Conservation (phyloP, 2,888 invertebrate genomes). For the Diachrysia chrysitis region DNA sequence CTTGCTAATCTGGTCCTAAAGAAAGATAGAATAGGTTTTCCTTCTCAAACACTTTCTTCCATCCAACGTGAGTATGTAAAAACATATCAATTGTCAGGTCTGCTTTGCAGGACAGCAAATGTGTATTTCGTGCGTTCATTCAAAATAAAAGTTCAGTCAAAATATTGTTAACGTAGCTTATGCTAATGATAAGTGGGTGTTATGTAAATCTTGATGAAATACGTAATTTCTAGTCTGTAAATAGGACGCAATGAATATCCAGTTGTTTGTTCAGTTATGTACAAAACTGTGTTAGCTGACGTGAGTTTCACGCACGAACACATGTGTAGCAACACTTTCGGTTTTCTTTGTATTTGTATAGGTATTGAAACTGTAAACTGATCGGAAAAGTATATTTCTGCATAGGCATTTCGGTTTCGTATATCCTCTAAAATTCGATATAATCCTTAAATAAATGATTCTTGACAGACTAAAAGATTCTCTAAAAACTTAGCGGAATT, state of each 20-base stretch:
- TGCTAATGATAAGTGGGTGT: not conserved
- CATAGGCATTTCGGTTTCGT: too few species aligned
- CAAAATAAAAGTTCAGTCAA: not conserved
- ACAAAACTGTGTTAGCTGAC: not conserved
- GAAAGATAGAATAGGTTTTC: too few species aligned
- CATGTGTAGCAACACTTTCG: conserved; percentile 1
- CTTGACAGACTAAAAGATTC: too few species aligned
- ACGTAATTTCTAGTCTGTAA: conserved; percentile 4
- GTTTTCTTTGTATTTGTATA: not conserved
- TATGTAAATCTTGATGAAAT: not conserved
- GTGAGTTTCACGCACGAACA: conserved; percentile 1
- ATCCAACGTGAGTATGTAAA: too few species aligned
- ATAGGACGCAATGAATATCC: conserved; percentile 1
- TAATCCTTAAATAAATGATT: too few species aligned
- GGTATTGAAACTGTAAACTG: not conserved
- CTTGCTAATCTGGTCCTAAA: too few species aligned
- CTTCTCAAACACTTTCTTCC: too few species aligned
- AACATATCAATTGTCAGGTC: too few species aligned
- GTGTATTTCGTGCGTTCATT: not conserved
- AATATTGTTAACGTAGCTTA: not conserved
- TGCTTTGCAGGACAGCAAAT: not conserved
- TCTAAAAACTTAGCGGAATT: too few species aligned
- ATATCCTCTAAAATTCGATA: too few species aligned
- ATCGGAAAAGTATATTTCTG: not conserved
- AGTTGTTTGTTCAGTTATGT: conserved; percentile 3